Evolutionary conservation across 2,113 vertebrate species (phyloP), one percentile per base, ranked within the genome.

Genomic region (Pluvianellus socialis): DNA sequence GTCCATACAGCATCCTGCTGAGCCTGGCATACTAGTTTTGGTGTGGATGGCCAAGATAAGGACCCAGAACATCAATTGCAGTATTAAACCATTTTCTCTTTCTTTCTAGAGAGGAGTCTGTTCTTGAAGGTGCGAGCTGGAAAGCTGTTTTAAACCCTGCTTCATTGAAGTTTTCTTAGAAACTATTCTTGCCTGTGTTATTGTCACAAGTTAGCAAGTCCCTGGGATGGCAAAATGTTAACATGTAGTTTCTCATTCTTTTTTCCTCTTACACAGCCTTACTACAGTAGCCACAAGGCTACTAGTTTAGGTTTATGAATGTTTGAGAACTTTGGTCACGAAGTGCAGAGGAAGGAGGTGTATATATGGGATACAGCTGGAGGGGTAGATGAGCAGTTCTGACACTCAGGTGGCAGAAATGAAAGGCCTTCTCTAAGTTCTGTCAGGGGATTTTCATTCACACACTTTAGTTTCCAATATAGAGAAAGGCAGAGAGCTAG

Each of bases 391-490:
- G 35, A 59, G n/a, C 20, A 49, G 28, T 28, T 38, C 55, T 14
- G 42, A 27, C 26, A 14, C 40, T n/a, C 14, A 7, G 45, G 16
- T 3, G 3, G 33, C 67, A 75, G 73, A n/a, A 62, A 52, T 21
- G 9, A 70, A 59, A 53, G 7, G n/a, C 8, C 7, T 49, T 33
- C 7, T 12, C 59, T 79, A 35, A 14, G 5, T 35, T 56, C 52
- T 49, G 4, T 5, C n/a, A 32, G 52, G 7, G 15, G 27, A 55
- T 72, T 79, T 84, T n/a, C 12, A 30, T 8, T 44, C 4, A 2
- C 7, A 12, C 5, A 9, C 33, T 12, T 47, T 9, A 0, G 7
- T 12, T 58, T 86, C 33, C 56, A 70, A 7, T 1, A 14, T 0
- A 38, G 5, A 59, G 45, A 66, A 82, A 27, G 20, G 26, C 35